Evolutionary conservation across 2,888 invertebrate species (phyloP), one percentile per base, ranked within the genome.

Genomic region (Isotomurus palustris): DNA sequence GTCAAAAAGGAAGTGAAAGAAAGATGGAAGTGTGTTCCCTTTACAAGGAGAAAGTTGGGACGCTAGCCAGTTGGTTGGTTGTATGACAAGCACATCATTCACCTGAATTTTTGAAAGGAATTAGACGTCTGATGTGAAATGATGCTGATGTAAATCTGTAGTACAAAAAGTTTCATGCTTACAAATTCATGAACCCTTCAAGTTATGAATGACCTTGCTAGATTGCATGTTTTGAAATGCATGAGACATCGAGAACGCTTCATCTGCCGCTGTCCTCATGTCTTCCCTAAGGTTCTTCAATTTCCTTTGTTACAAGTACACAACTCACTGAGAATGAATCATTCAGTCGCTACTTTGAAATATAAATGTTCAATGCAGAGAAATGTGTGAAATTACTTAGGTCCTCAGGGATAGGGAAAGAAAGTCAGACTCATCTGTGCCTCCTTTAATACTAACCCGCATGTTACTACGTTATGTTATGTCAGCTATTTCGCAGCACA

Each of bases 321-420:
- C n/a, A n/a, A n/a, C n/a, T n/a, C n/a, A 40, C 21, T 14, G 43
- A 24, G 12, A 22, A 12, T 14, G 43, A 19, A 19, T 43, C 4
- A 5, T 6, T 22, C 12, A 43, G 22, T 43, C 45, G 28, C 8
- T 22, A 22, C 28, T 49, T 49, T 49, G 32, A 49, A 49, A 49
- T 49, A 49, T 49, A 27, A 14, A 49, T 49, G 49, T 21, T 35
- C 49, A 27, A 47, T 47, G 47, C 47, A 27, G 47, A 27, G 38
- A 22, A 43, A 24, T 38, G 38, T 50, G 40, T 24, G 50, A 50
- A 21, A 50, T 38, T 32, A 32, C 32, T 32, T 32, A 32, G 32
- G 8, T 32, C 32, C 32, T 32, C 14, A 10, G 8, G 14, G 8
- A 32, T 8, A 32, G 8, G 14, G 32, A 32, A 32, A 32, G 32